Evolutionary conservation across 2,113 vertebrate species (phyloP).

Genomic region (Oreochromis niloticus): DNA sequence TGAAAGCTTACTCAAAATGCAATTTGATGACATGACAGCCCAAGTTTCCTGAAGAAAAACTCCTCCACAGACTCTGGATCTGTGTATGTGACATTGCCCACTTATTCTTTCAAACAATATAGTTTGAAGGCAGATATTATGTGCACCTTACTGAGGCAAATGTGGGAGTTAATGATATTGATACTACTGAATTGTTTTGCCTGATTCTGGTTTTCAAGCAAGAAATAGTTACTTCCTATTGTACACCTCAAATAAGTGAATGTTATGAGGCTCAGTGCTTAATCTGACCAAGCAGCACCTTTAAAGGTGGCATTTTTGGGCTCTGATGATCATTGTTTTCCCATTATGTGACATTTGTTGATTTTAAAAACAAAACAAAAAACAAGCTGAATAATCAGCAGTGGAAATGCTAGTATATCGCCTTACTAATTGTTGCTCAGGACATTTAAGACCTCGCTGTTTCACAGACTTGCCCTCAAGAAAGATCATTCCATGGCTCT

Average conservation of each 20-base stretch:
- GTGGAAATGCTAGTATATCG: background rate
- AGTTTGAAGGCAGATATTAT: background rate
- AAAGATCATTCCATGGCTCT: background rate
- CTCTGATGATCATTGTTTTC: background rate
- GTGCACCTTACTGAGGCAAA: background rate
- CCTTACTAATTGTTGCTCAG: background rate
- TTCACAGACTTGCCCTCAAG: background rate
- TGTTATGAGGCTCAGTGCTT: background rate
- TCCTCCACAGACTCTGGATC: background rate
- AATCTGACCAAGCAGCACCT: background rate
- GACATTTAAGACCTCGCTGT: background rate
- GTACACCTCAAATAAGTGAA: background rate
- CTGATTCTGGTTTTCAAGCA: background rate
- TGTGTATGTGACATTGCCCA: background rate
- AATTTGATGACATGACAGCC: background rate
- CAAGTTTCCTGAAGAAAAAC: background rate
- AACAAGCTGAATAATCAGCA: background rate
- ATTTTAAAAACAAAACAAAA: background rate
- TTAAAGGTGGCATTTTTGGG: background rate
- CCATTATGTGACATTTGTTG: background rate
- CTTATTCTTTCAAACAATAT: background rate
- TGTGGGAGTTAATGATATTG: background rate
- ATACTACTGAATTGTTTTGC: background rate
- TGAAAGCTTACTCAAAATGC: background rate
- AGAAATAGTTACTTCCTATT: background rate